Base-by-base conservation (phyloP, 2,888 invertebrate species). In the Melanotus villosus region DNA sequence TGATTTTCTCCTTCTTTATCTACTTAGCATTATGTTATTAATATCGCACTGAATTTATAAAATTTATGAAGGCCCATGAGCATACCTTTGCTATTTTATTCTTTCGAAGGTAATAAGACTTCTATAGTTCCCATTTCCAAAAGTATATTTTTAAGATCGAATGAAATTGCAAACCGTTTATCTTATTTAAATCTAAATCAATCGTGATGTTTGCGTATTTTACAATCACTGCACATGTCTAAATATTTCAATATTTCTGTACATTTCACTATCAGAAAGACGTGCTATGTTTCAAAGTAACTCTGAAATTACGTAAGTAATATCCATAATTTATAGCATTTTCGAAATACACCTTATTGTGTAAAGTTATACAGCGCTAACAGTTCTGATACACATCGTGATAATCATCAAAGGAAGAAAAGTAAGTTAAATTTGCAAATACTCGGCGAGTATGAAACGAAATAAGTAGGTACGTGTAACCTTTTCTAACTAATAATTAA, bases 221-320 rank as follows among this genome's bases (percentile, higher is more conserved):
- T 56, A 23, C 56, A 38, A 38, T 56, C 36, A 16, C 38, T 52
- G 59, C 18, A 60, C 59, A 60, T 45, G 45, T 60, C 32, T 43
- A 26, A 60, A 45, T 47, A 45, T 43, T 59, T 59, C 41, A 43
- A 59, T 38, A 38, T 34, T 58, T 58, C 56, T 56, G 12, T 38
- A 56, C n/a, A n/a, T n/a, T n/a, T n/a, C n/a, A 36, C 9, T 32
- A 18, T 12, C 26, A 21, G 26, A 41, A 58, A 41, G 43, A 58
- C 58, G 58, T 58, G 58, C 58, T 41, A 14, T 4, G 14, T 56
- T 21, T 18, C 36, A 14, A 9, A 16, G n/a, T n/a, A n/a, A 5
- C 23, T 32, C 19, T 5, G 1, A 18, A 26, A 19, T 59, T 45
- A 47, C 32, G 43, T 26, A 45, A 60, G 21, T 19, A 47, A 60